Evolutionary conservation across 2,797 vertebrate species (phyloP), one percentile per base, ranked within the genome.

Genomic region (Nannoperca obscura): DNA sequence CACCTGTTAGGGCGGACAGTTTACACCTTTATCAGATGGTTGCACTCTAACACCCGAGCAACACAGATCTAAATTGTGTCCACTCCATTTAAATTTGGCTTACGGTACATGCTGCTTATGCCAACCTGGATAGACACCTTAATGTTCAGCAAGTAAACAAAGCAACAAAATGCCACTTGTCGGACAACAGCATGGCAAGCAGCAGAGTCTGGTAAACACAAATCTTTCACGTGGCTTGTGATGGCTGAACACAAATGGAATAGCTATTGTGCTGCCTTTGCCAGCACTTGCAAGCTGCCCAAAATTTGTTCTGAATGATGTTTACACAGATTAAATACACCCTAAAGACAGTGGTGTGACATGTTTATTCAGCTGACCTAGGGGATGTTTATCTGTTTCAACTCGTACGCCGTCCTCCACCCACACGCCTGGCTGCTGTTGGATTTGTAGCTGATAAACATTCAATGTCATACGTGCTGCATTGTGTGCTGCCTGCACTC

Each of bases 81-180:
- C 30, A 6, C 20, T 38, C 2, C 1, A 27, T 74, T 77, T 55
- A n/a, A 40, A 64, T 75, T 3, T 61, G 53, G 46, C 71, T 72
- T 1, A 10, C 5, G 20, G 22, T 12, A 27, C 44, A 30, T 8
- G 17, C n/a, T 61, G 58, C 46, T 69, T 7, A 7, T 36, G 42
- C 36, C 47, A 68, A 74, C 47, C 19, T 57, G 71, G 69, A 9
- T 0, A 50, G 57, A 82, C 74, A 76, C 36, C 6, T 62, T 40
- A 40, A 74, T 60, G 63, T 67, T 58, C 49, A 64, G 64, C 40
- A 6, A 57, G 36, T 59, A 74, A 72, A 75, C 70, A 73, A 71
- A 55, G 30, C 49, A 36, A 71, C 52, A 65, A 47, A 80, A 74
- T 27, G 17, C 27, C 12, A 36, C 38, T 32, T 30, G 63, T 47